Base-by-base conservation (phyloP, 2,888 invertebrate genomes). In the Rhyacophila evoluta region DNA sequence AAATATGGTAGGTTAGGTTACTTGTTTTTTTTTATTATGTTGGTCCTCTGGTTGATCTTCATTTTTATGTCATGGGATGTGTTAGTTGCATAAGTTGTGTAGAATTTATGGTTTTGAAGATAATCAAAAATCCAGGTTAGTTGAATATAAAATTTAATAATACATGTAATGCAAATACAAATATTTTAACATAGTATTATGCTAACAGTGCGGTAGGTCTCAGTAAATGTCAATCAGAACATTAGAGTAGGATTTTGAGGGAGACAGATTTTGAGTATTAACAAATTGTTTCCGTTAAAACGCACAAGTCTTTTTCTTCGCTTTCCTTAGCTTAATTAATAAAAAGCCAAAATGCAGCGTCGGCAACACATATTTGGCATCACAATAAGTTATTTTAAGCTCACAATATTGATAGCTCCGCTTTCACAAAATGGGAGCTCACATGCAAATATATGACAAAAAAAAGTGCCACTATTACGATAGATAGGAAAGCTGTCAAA, bases 111-210 rank as follows among this genome's bases (percentile, higher is more conserved):
- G n/a, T n/a, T n/a, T n/a, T n/a, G n/a, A n/a, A n/a, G n/a, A n/a
- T n/a, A n/a, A n/a, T n/a, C n/a, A n/a, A n/a, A n/a, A n/a, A n/a
- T n/a, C 5, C 4, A 33, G n/a, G 38, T 73, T 74, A 70, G 70
- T 81, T 79, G 76, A 75, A 77, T 81, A 79, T 77, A 81, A 81
- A 81, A 81, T 81, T 77, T 81, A 81, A 77, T 79, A 73, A 75
- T 72, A 78, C 75, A 79, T 75, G n/a, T 69, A 72, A 75, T 75
- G 71, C 74, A 74, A 71, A 78, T 78, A 78, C 74, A 78, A 77
- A 69, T 27, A 37, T 8, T 67, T 77, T n/a, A 37, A 69, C 69
- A 69, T 69, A 69, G 69, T 69, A 11, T 69, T 29, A 69, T 29
- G 33, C 69, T 69, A 69, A 33, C 69, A 28, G 69, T 69, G 69